Evolutionary conservation across 2,113 vertebrate species (phyloP).

Genomic region (Microcebus griseorufus): DNA sequence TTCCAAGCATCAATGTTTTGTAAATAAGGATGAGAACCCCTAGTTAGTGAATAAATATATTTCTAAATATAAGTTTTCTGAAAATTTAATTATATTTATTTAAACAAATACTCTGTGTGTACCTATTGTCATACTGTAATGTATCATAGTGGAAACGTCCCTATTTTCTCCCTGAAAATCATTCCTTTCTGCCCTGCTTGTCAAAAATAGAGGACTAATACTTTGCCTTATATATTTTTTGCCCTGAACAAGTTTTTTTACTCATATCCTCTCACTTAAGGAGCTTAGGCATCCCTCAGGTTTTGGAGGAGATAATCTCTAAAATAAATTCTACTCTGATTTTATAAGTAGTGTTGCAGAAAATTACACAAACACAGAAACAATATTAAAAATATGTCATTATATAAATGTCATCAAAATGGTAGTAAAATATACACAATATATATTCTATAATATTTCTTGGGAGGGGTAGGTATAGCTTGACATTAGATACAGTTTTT

Average conservation of each 20-base stretch:
- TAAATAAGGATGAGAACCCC: not conserved
- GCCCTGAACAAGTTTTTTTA: not conserved
- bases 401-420: not conserved
- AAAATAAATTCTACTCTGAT: not conserved
- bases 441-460: not conserved
- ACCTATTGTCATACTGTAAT: not conserved
- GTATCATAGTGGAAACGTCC: not conserved
- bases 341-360: not conserved
- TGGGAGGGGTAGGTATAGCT: not conserved
- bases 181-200: not conserved
- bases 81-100: not conserved
- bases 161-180: not conserved
- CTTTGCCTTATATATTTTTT: not conserved
- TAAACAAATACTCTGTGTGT: not conserved
- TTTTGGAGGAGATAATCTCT: not conserved
- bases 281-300: not conserved
- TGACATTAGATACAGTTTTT: not conserved
- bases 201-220: not conserved
- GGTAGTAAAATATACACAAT: not conserved
- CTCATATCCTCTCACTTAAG: not conserved
- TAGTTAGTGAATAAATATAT: not conserved
- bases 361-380: not conserved
- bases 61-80: not conserved
- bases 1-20: not conserved
- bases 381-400: not conserved